Percentiles rank a stretch among this genome's conserved stretches.
Conservation (phyloP, 2,797 vertebrate genomes). For the Silurus aristotelis region DNA sequence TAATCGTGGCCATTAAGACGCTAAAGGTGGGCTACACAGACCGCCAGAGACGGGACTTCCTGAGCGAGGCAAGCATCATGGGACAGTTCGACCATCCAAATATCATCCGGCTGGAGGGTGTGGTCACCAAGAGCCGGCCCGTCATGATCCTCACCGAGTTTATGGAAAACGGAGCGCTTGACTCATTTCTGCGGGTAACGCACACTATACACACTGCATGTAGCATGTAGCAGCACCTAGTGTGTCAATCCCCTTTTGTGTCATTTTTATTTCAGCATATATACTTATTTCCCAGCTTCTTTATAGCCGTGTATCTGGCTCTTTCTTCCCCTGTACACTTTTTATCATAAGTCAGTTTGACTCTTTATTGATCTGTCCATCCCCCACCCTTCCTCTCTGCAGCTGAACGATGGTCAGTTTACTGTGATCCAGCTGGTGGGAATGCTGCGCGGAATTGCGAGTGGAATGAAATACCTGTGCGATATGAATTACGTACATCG, state of each 20-base stretch:
- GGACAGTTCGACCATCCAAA: slow-evolving; percentile 98
- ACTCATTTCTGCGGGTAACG: slow-evolving; percentile 94
- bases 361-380: slow-evolving; percentile 5
- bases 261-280: background rate
- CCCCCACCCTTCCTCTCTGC: slow-evolving; percentile 40
- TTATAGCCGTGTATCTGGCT: background rate
- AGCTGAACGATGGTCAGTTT: slow-evolving; percentile 98
- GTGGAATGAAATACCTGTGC: slow-evolving; percentile 96
- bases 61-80: slow-evolving; percentile 98
- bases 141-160: slow-evolving; percentile 99
- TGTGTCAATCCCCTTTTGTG: background rate
- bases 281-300: background rate
- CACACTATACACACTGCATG: background rate
- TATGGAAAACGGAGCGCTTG: slow-evolving; percentile 97
- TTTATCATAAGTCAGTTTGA: background rate
- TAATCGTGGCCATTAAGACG: slow-evolving; percentile 97
- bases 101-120: slow-evolving; percentile 95
- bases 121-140: slow-evolving; percentile 96
- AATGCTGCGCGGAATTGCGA: slow-evolving; percentile 93
- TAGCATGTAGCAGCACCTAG: no score
- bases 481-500: slow-evolving; percentile 99
- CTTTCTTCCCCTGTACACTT: background rate
- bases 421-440: slow-evolving; percentile 98
- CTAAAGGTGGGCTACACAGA: slow-evolving; percentile 98
- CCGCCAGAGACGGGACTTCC: slow-evolving; percentile 92